Percentiles rank a stretch among this genome's conserved stretches.
Conservation (phyloP, 1,140 invertebrate genomes). For the Laupala kohalensis region DNA sequence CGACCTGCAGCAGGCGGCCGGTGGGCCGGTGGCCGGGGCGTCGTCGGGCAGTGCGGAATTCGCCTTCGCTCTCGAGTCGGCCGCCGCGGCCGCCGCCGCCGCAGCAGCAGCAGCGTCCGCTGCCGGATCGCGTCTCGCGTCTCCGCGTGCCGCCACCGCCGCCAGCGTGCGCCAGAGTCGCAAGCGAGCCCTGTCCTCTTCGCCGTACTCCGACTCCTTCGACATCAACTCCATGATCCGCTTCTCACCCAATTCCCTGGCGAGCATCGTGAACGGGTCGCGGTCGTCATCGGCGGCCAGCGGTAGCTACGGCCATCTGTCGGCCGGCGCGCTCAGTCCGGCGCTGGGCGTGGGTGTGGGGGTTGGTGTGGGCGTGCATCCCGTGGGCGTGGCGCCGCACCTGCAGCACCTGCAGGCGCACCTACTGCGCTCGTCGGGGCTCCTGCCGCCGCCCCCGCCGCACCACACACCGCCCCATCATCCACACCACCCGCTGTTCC, state of each 20-base stretch:
- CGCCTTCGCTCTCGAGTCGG: constrained; percentile 65
- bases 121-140: constrained; percentile 1
- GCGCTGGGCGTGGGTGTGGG: constrained; percentile 40
- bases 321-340: constrained; percentile 53
- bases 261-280: constrained; percentile 80
- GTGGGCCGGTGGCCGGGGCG: constrained; percentile 26
- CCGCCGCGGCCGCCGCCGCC: constrained; percentile 20
- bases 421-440: constrained; percentile 42
- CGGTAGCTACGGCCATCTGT: constrained; percentile 87
- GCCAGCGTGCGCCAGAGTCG: constrained; percentile 50
- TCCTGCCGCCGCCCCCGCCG: constrained; percentile 36
- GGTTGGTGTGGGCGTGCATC: constrained; percentile 49
- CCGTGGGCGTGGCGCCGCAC: constrained; percentile 46
- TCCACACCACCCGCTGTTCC: constrained; percentile 28
- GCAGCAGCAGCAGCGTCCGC: not conserved
- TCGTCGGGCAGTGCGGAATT: constrained; percentile 62
- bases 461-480: constrained; percentile 23
- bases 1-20: constrained; percentile 46
- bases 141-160: not conserved
- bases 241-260: constrained; percentile 84
- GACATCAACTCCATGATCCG: constrained; percentile 91
- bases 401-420: constrained; percentile 65
- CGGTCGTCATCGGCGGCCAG: constrained; percentile 63
- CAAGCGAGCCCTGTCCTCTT: constrained; percentile 84
- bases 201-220: constrained; percentile 85